phyloP scores from a whole-genome alignment of 2,797 vertebrate genomes.

The Anabacerthia variegaticeps region DNA sequence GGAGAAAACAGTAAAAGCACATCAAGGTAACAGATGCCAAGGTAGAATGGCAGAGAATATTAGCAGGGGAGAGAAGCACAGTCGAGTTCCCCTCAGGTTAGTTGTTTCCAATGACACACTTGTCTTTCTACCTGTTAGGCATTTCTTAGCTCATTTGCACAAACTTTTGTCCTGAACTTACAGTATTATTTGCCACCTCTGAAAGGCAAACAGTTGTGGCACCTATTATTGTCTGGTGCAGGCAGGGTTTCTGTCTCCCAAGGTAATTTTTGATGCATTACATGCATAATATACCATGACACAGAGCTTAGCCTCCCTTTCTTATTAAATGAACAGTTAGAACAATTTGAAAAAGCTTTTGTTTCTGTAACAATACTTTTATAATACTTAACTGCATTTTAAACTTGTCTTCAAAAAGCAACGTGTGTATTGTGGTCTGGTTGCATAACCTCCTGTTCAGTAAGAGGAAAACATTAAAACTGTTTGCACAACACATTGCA shows the following conservation, averaged over 20 bases:
- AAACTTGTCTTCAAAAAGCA: constrained; percentile 4
- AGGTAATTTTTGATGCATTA: background rate
- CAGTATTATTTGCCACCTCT: background rate
- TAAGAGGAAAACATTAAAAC: background rate
- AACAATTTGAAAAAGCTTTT: background rate
- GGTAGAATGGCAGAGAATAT: background rate
- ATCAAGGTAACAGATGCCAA: background rate
- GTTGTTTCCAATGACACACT: background rate
- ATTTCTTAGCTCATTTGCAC: background rate
- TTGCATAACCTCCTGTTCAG: constrained; percentile 18
- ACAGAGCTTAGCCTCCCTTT: background rate
- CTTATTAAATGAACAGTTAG: background rate
- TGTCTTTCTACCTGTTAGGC: background rate
- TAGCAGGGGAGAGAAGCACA: background rate
- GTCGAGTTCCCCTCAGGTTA: background rate
- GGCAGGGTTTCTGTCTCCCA: background rate
- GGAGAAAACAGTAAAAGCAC: background rate
- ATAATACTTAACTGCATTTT: constrained; percentile 4
- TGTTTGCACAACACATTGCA: constrained; percentile 24
- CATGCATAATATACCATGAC: background rate
- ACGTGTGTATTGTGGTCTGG: background rate
- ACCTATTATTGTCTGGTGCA: background rate
- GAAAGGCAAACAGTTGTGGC: background rate
- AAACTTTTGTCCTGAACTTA: background rate
- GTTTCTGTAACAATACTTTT: background rate